Evolutionary conservation across 2,113 vertebrate genomes (phyloP).

Genomic region (Phycodurus eques): DNA sequence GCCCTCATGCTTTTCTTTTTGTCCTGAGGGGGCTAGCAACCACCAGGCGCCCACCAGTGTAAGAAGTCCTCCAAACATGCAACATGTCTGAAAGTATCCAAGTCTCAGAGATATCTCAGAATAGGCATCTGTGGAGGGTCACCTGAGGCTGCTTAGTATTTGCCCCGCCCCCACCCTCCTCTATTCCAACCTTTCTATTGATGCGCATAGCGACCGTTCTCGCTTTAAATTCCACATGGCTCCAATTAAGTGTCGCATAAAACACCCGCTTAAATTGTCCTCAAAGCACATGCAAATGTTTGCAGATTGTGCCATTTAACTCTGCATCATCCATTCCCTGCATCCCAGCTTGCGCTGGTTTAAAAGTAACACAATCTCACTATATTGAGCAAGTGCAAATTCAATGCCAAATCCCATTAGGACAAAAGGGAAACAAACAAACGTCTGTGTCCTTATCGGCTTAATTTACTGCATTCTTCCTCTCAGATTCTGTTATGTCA

Average conservation of each 20-base stretch:
- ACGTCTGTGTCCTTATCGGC: constrained; percentile 45
- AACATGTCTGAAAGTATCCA: constrained; percentile 42
- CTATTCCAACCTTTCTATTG: constrained; percentile 22
- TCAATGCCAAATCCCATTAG: constrained; percentile 49
- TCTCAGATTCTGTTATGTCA: constrained; percentile 37
- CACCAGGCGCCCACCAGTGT: constrained; percentile 47
- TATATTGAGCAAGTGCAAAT: constrained; percentile 45
- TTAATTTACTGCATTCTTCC: constrained; percentile 38
- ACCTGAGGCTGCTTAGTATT: constrained; percentile 24
- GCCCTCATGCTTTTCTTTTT: constrained; percentile 34
- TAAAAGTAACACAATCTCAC: constrained; percentile 52
- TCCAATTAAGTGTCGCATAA: constrained; percentile 56
- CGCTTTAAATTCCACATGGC: constrained; percentile 33
- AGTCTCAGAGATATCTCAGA: constrained; percentile 31
- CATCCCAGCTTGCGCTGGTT: constrained; percentile 52
- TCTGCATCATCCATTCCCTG: constrained; percentile 44
- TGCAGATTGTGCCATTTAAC: constrained; percentile 51
- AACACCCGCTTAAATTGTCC: constrained; percentile 51
- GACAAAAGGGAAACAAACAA: constrained; percentile 32
- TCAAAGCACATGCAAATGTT: constrained; percentile 50
- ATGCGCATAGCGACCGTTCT: constrained; percentile 10
- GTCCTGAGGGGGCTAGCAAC: constrained; percentile 38
- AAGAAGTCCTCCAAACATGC: constrained; percentile 50
- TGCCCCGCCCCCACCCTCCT: constrained; percentile 19
- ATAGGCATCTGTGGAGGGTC: constrained; percentile 14